phyloP scores from a whole-genome alignment of 2,797 vertebrate genomes.

The Anableps anableps region DNA sequence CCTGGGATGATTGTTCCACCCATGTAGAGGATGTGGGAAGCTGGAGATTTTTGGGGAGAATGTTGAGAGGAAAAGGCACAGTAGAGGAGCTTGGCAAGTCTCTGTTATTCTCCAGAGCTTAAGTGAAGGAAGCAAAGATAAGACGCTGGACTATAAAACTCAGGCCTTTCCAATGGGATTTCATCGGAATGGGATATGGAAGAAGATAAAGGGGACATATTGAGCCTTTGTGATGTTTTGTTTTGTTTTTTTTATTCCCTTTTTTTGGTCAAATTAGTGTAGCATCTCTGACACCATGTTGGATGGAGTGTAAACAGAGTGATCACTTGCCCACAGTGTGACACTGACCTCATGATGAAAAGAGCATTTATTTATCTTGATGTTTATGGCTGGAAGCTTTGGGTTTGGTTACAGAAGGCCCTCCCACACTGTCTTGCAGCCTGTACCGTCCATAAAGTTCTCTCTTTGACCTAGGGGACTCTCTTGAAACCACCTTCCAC shows the following conservation, averaged over 20 bases:
- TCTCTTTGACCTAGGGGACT: constrained; percentile 57
- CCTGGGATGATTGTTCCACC: constrained; percentile 98
- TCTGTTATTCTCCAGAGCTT: constrained; percentile 80
- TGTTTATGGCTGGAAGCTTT: constrained; percentile 72
- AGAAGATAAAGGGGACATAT: constrained; percentile 64
- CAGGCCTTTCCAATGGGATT: constrained; percentile 95
- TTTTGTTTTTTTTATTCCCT: constrained; percentile 46
- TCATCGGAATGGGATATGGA: constrained; percentile 83
- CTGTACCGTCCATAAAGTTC: constrained; percentile 84
- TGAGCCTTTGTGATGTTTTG: constrained; percentile 70
- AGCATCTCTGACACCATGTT: constrained; percentile 73
- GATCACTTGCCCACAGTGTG: constrained; percentile 75
- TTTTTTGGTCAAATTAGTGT: constrained; percentile 72
- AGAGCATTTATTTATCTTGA: constrained; percentile 79
- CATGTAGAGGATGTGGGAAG: constrained; percentile 90
- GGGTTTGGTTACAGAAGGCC: constrained; percentile 69
- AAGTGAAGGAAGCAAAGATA: constrained; percentile 76
- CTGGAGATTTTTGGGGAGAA: constrained; percentile 63
- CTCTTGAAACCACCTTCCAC: constrained; percentile 41
- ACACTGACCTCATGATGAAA: constrained; percentile 79
- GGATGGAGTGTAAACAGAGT: constrained; percentile 69
- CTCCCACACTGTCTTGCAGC: constrained; percentile 75
- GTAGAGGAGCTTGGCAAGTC: constrained; percentile 67
- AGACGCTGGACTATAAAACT: constrained; percentile 84
- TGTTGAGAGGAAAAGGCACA: constrained; percentile 74